Evolutionary conservation across 2,113 vertebrate species (phyloP).

Genomic region (Mystacornis crossleyi): DNA sequence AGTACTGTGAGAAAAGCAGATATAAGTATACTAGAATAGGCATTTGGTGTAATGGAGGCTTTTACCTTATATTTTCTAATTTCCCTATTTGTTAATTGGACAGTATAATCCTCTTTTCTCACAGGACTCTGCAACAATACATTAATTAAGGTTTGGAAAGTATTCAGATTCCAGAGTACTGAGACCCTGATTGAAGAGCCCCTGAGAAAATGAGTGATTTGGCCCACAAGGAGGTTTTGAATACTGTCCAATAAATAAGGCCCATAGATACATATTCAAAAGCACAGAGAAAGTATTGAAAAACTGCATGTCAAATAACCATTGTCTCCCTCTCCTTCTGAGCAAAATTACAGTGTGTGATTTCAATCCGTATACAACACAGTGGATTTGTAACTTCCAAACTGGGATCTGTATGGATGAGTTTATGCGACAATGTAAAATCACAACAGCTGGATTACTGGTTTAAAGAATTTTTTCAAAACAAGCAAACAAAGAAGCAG

Average conservation of each 20-base stretch:
- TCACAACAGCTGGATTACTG: background rate
- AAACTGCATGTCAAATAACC: background rate
- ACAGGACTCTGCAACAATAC: background rate
- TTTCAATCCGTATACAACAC: background rate
- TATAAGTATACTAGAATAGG: background rate
- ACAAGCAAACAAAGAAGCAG: background rate
- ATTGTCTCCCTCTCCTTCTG: background rate
- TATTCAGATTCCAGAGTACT: slow-evolving; percentile 7
- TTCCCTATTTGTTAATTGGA: slow-evolving; percentile 4
- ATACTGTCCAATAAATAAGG: background rate
- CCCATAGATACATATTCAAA: slow-evolving; percentile 8
- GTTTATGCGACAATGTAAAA: background rate
- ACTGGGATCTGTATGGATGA: background rate
- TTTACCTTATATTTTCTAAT: background rate
- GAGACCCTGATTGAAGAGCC: background rate
- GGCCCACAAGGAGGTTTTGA: background rate
- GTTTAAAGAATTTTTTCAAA: background rate
- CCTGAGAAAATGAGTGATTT: background rate
- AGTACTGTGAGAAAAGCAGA: background rate
- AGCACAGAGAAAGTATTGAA: background rate
- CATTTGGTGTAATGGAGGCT: background rate
- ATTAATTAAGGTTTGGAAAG: slow-evolving; percentile 40
- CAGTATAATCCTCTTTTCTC: slow-evolving; percentile 18
- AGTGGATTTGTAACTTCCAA: background rate
- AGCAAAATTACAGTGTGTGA: background rate